Evolutionary conservation across 2,888 invertebrate species (phyloP).

Genomic region (Andricus quercusramuli): DNA sequence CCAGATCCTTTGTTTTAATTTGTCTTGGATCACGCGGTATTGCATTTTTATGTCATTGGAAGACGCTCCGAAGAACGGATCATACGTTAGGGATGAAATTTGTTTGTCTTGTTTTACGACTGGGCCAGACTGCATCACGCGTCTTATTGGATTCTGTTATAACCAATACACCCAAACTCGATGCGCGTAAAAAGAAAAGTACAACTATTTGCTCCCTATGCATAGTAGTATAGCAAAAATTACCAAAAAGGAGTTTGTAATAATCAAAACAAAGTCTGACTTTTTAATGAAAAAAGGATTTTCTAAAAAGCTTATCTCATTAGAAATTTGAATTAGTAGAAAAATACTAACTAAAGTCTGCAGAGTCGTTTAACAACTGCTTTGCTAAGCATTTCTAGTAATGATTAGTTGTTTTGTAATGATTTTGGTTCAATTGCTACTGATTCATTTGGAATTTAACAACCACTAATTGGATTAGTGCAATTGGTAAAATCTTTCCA

Average conservation of each 20-base stretch:
- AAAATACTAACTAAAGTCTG: no score
- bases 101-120: conserved; percentile 78
- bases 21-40: conserved; percentile 20
- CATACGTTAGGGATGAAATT: conserved; percentile 69
- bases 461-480: no score
- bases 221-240: background rate
- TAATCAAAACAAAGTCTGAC: background rate
- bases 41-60: conserved; percentile 24
- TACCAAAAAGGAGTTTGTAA: background rate
- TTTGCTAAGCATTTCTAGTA: no score
- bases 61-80: conserved; percentile 43
- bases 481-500: no score
- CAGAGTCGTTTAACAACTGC: no score
- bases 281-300: no score
- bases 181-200: conserved; percentile 43
- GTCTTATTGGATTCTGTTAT: conserved; percentile 76
- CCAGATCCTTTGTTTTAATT: background rate
- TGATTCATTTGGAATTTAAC: no score
- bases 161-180: conserved; percentile 53
- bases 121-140: conserved; percentile 71
- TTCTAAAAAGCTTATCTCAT: no score
- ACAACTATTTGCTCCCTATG: conserved; percentile 2
- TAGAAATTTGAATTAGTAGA: no score
- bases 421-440: no score
- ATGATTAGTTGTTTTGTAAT: no score